A percentile compares a stretch with the other conserved stretches of the same genome.
These are phyloP conservation scores for Ahaetulla prasina DNA, from an alignment of 2,113 vertebrate genomes.

Conservation along the genomic window DNA sequence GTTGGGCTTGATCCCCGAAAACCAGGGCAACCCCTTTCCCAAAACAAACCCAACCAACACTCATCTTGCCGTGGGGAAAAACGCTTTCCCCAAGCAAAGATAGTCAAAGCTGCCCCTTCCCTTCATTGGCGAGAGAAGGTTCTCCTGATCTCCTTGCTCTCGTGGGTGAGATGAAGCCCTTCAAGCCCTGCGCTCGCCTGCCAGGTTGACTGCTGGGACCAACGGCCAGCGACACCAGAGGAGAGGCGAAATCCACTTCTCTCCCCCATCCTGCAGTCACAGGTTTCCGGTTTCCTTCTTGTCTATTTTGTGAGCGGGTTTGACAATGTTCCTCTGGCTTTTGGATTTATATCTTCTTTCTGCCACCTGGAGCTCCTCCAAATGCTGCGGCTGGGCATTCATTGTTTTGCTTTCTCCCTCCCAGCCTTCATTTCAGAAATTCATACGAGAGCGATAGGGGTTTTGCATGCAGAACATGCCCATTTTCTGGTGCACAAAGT, in stretches of 20 bases:
- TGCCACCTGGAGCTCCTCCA: constrained; percentile 13
- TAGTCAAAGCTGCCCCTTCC: too few species aligned
- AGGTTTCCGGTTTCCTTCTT: not conserved
- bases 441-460: not conserved
- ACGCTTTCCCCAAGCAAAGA: too few species aligned
- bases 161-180: too few species aligned
- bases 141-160: too few species aligned
- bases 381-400: not conserved
- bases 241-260: not conserved
- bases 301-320: constrained; percentile 10
- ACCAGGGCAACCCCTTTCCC: too few species aligned
- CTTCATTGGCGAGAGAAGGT: too few species aligned
- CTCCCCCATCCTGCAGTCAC: not conserved
- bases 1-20: too few species aligned
- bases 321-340: constrained; percentile 14
- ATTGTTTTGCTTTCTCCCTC: not conserved
- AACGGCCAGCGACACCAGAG: not conserved
- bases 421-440: constrained; percentile 18
- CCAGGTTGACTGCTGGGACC: too few species aligned
- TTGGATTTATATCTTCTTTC: constrained; percentile 13
- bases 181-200: too few species aligned
- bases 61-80: too few species aligned
- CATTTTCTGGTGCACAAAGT: not conserved
- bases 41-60: too few species aligned
- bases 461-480: not conserved